These are phyloP conservation scores for Argyrosomus regius DNA, from an alignment of 2,797 vertebrate genomes.

Conservation along the genomic window DNA sequence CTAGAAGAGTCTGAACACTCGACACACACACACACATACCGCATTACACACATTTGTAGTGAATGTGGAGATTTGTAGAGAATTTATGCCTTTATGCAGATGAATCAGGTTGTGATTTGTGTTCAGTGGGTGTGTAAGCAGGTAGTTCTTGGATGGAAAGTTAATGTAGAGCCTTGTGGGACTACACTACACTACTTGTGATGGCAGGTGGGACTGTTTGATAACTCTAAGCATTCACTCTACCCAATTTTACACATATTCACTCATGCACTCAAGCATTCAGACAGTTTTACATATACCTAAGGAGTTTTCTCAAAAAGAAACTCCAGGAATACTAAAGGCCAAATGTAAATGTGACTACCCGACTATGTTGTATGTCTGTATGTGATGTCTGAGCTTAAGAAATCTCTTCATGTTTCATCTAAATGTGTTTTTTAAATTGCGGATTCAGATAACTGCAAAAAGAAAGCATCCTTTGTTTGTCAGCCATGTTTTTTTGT, in stretches of 20 bases:
- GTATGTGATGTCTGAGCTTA: neutral
- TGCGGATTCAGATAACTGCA: neutral
- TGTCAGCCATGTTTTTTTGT: neutral
- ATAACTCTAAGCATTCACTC: neutral
- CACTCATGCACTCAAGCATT: neutral
- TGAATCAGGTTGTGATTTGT: slow-evolving; percentile 41
- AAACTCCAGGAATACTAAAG: neutral
- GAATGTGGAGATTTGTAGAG: slow-evolving; percentile 7
- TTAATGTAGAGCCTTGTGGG: neutral
- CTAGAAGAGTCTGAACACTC: neutral
- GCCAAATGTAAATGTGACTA: neutral
- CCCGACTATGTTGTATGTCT: neutral
- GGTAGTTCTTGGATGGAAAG: slow-evolving; percentile 11
- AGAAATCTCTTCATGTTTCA: neutral
- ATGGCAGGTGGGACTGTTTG: neutral
- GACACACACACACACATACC: slow-evolving; percentile 8
- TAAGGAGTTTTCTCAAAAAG: neutral
- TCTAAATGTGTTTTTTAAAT: neutral
- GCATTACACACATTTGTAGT: slow-evolving; percentile 12
- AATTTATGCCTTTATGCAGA: slow-evolving; percentile 26
- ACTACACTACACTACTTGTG: neutral
- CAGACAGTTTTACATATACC: neutral
- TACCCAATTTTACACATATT: neutral
- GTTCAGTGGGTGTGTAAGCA: slow-evolving; percentile 11
- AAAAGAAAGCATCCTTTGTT: neutral